A percentile compares a stretch with the other conserved stretches of the same genome.
Conservation (phyloP, 1,140 invertebrate genomes). For the Andricus grossulariae region DNA sequence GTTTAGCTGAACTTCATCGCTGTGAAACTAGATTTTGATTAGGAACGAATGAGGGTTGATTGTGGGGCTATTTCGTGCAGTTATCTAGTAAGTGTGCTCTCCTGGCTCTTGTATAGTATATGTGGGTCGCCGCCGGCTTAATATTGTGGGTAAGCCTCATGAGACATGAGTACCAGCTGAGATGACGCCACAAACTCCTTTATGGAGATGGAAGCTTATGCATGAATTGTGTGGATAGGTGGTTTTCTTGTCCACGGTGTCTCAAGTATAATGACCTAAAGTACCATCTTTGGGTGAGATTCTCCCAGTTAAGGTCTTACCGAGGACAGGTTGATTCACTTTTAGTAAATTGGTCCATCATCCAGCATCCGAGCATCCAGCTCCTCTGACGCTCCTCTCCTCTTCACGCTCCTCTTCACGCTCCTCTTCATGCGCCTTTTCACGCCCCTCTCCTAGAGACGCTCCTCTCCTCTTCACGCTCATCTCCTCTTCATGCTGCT, state of each 20-base stretch:
- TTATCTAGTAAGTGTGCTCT: no score
- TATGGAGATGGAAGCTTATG: conserved; percentile 70
- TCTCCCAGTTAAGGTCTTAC: neutral
- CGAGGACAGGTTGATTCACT: neutral
- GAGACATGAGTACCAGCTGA: conserved; percentile 64
- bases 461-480: no score
- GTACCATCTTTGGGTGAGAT: conserved; percentile 37
- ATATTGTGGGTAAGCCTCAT: conserved; percentile 61
- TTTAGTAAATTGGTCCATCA: neutral
- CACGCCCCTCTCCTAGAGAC: no score
- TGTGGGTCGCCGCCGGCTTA: conserved; percentile 66
- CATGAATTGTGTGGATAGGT: conserved; percentile 63
- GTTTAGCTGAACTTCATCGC: no score
- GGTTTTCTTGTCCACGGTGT: conserved; percentile 27
- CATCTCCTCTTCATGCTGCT: no score
- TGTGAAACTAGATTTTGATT: no score
- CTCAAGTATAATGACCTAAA: conserved; percentile 44
- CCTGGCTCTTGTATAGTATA: conserved; percentile 34
- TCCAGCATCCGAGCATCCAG: no score
- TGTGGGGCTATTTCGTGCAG: no score
- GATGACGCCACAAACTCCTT: conserved; percentile 66
- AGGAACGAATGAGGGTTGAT: no score
- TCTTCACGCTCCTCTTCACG: no score
- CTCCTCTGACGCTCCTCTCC: no score
- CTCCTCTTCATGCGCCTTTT: no score